Evolutionary conservation across 2,888 invertebrate species (phyloP), one percentile per base, ranked within the genome.

Genomic region (Stenoptilia bipunctidactyla): DNA sequence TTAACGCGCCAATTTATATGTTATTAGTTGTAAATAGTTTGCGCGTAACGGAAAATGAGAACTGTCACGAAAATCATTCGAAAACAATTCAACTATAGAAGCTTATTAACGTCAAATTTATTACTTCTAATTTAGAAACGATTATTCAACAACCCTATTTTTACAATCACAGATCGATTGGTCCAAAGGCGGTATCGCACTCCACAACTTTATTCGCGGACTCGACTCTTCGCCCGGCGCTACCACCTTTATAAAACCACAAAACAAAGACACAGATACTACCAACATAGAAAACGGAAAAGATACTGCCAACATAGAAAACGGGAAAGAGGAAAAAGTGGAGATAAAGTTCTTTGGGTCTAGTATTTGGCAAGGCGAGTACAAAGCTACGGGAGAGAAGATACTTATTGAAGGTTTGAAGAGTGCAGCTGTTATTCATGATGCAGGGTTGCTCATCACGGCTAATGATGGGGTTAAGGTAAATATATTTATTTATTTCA

Each of bases 161-260:
- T n/a, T n/a, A n/a, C n/a, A n/a, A n/a, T n/a, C n/a, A n/a, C 53
- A 89, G 88, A 86, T 94, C 40, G 87, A 93, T 57, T 90, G 92
- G 83, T 80, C 85, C 0, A 89, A 90, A 66, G 70, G 89, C 0
- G 93, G 91, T 0, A 58, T 84, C 27, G 86, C 88, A n/a, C 79
- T 98, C 2, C 97, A 97, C 80, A 94, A 98, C 69, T 98, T 97
- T 63, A 93, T 98, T 49, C 86, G 98, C 13, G 97, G 94, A 0
- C 85, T 97, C 57, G 98, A 98, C 66, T 97, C 96, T 2, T 94
- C 96, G 0, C 98, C 98, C 0, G 98, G 98, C 0, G 97, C 98
- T 0, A 90, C 93, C 72, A 87, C 91, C 0, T 69, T 71, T 46
- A 71, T 83, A 38, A 61, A 65, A 43, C 59, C 68, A 30, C 75